Percentiles rank a stretch among this genome's conserved stretches.
These are phyloP conservation scores for Trachelus tabidus DNA, from an alignment of 2,888 invertebrate species.

Conservation along the genomic window DNA sequence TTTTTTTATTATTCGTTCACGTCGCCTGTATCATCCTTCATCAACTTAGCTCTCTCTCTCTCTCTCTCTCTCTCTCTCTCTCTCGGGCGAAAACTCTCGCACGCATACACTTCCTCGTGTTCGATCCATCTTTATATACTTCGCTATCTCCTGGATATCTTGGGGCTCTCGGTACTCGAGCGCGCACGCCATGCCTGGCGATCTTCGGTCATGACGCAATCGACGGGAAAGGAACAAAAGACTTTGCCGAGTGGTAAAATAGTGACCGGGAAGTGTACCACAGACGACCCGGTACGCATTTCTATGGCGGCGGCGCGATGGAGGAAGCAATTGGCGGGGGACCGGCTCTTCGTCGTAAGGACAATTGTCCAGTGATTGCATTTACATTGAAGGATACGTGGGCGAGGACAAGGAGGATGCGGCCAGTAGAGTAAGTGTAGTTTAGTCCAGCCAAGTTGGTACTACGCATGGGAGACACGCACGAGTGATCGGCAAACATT, in stretches of 20 bases:
- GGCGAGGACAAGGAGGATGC: constrained; percentile 22
- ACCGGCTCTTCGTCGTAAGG: background rate
- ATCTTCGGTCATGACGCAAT: background rate
- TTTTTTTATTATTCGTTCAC: constrained; percentile 4
- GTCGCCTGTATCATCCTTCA: constrained; percentile 12
- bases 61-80: constrained; percentile 60
- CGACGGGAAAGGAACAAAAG: background rate
- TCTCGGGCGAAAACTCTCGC: too few relatives aligned
- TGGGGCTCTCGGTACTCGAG: constrained; percentile 68
- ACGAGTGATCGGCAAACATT: constrained; percentile 28
- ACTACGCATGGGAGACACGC: background rate
- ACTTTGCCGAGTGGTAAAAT: background rate
- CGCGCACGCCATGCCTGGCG: constrained; percentile 62
- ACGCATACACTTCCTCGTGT: background rate
- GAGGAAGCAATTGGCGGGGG: background rate
- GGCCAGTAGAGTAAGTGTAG: constrained; percentile 3
- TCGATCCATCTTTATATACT: constrained; percentile 38
- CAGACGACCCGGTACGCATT: background rate
- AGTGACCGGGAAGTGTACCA: background rate
- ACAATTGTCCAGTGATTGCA: background rate
- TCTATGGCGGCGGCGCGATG: background rate
- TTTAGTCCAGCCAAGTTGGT: background rate
- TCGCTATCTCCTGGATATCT: constrained; percentile 52
- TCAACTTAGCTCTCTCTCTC: constrained; percentile 65
- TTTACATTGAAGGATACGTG: background rate